phyloP scores from a whole-genome alignment of 2,888 invertebrate species.

The Ectropis crepuscularia region DNA sequence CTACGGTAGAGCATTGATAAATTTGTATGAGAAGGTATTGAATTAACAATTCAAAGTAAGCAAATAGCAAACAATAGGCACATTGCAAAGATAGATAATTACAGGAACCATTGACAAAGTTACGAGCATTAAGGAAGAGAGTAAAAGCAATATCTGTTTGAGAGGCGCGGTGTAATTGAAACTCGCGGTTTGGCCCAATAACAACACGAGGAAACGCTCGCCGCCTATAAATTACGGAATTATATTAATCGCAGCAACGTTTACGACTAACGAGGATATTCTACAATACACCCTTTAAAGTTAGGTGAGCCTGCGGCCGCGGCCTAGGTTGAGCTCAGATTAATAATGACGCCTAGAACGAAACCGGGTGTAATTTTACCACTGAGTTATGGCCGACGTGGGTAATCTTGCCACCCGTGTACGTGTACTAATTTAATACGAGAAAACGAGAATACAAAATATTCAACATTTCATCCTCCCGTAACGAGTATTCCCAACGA shows the following conservation, averaged over 20 bases:
- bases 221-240: constrained; percentile 78
- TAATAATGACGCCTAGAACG: constrained; percentile 43
- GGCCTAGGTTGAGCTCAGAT: constrained; percentile 44
- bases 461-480: constrained; percentile 11
- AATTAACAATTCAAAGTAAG: background rate
- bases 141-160: constrained; percentile 57
- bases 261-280: constrained; percentile 55
- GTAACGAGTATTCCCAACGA: constrained; percentile 11
- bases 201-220: constrained; percentile 58
- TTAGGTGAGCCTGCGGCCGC: constrained; percentile 24
- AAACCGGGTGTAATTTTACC: constrained; percentile 34
- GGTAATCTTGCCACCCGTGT: constrained; percentile 29
- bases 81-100: constrained; percentile 54
- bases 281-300: constrained; percentile 47
- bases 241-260: constrained; percentile 74
- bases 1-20: background rate
- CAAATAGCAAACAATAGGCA: constrained; percentile 34
- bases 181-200: constrained; percentile 70
- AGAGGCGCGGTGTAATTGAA: constrained; percentile 66
- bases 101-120: constrained; percentile 56
- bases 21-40: background rate
- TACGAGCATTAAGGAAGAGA: constrained; percentile 50
- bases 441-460: constrained; percentile 21
- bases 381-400: constrained; percentile 37
- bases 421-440: constrained; percentile 26